Conservation (phyloP, 2,888 invertebrate genomes). For the Torymus texanus region DNA sequence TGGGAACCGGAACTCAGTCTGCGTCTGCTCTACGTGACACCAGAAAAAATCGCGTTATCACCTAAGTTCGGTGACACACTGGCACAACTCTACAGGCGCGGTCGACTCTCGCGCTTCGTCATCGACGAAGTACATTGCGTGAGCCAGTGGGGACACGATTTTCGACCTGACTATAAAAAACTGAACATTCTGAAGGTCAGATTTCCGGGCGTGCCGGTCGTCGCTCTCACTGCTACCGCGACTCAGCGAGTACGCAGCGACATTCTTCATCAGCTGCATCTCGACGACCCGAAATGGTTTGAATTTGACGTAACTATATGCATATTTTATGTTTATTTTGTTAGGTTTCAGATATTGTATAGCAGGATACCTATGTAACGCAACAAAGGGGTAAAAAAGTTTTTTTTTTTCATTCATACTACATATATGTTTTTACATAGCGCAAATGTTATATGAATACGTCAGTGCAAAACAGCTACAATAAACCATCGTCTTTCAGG, state of each 20-base stretch:
- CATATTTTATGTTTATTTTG: too few species aligned
- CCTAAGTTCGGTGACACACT: conserved; percentile 83
- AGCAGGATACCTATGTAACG: too few species aligned
- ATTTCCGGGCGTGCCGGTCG: conserved; percentile 85
- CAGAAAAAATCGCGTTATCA: conserved; percentile 94
- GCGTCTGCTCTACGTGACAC: conserved; percentile 95
- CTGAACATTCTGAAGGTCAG: conserved; percentile 83
- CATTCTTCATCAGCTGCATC: conserved; percentile 89
- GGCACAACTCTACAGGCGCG: conserved; percentile 82
- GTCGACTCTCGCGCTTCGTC: conserved; percentile 89
- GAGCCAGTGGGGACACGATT: conserved; percentile 99
- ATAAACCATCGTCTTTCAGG: conserved; percentile 66
- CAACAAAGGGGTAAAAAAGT: too few species aligned
- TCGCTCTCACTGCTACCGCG: conserved; percentile 96
- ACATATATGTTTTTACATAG: too few species aligned
- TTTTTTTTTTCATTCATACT: too few species aligned
- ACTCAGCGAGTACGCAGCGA: conserved; percentile 93
- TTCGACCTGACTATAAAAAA: conserved; percentile 92
- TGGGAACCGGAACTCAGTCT: conserved; percentile 81
- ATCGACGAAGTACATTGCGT: conserved; percentile 99
- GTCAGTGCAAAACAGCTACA: too few species aligned
- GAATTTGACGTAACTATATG: too few species aligned
- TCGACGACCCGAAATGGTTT: conserved; percentile 84
- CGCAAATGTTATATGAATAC: too few species aligned
- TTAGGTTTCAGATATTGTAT: too few species aligned